A percentile compares a stretch with the other conserved stretches of the same genome.
These are phyloP conservation scores for Tethea ocularis DNA, from an alignment of 2,888 invertebrate genomes.

Conservation along the genomic window DNA sequence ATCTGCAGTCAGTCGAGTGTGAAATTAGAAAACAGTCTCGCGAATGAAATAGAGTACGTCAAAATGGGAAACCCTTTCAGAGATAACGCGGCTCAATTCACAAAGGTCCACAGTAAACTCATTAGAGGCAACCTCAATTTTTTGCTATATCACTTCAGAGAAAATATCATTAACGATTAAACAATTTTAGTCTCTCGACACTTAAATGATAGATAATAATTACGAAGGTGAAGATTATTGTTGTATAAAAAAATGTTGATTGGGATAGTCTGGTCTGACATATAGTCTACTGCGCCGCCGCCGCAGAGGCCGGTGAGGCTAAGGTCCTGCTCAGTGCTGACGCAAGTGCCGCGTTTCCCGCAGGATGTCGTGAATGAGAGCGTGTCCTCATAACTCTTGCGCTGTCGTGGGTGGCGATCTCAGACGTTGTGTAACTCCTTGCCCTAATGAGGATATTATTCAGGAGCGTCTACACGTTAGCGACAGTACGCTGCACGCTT, in stretches of 20 bases:
- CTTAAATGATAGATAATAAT: conserved; percentile 43
- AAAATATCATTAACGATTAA: conserved; percentile 21
- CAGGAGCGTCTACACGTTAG: conserved; percentile 57
- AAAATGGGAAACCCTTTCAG: conserved; percentile 40
- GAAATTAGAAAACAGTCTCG: conserved; percentile 58
- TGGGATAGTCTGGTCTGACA: conserved; percentile 73
- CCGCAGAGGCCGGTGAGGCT: conserved; percentile 61
- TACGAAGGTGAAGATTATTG: conserved; percentile 38
- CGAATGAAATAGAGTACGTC: conserved; percentile 40
- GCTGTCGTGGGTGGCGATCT: conserved; percentile 70
- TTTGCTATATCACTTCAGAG: conserved; percentile 19
- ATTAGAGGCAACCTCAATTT: conserved; percentile 32
- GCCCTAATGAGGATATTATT: conserved; percentile 77
- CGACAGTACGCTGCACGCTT: conserved; percentile 45
- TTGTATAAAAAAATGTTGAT: conserved; percentile 50
- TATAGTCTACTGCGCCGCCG: conserved; percentile 63
- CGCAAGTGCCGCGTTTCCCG: conserved; percentile 76
- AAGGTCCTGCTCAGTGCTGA: conserved; percentile 69
- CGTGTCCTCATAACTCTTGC: conserved; percentile 79
- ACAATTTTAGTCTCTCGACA: conserved; percentile 11
- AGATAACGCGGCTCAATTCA: conserved; percentile 41
- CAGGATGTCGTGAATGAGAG: conserved; percentile 82
- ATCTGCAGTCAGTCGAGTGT: conserved; percentile 43
- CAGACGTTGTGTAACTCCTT: conserved; percentile 67
- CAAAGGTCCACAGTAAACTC: conserved; percentile 28